A percentile compares a stretch with the other conserved stretches of the same genome.
These are phyloP conservation scores for Tetragnatha versicolor DNA, from an alignment of 1,140 invertebrate genomes.

Conservation along the genomic window DNA sequence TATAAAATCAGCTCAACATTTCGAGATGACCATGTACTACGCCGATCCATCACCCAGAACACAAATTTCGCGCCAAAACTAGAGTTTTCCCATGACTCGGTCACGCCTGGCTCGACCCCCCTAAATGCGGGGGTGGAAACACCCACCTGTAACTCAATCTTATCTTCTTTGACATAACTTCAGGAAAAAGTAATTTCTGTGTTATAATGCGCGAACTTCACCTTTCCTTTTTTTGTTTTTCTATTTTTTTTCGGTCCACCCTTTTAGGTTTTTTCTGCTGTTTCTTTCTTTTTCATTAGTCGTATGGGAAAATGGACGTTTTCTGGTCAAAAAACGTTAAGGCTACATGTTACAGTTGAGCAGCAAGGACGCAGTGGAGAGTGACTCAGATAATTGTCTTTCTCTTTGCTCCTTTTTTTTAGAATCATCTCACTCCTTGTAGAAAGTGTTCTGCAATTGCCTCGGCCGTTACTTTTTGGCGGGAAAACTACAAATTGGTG, in stretches of 20 bases:
- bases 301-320: background rate
- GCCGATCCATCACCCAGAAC: too few species aligned
- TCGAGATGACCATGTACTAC: too few species aligned
- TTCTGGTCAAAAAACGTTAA: conserved; percentile 16
- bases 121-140: background rate
- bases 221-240: conserved; percentile 12
- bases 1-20: too few species aligned
- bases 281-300: conserved; percentile 4
- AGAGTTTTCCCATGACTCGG: conserved; percentile 24
- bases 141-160: conserved; percentile 33
- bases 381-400: conserved; percentile 26
- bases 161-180: conserved; percentile 30
- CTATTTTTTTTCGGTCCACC: background rate
- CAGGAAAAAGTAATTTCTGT: conserved; percentile 48
- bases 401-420: background rate
- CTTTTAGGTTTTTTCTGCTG: background rate
- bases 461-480: conserved; percentile 18
- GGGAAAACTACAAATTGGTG: conserved; percentile 7
- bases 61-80: conserved; percentile 31
- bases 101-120: conserved; percentile 14
- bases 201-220: conserved; percentile 40
- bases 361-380: conserved; percentile 7
- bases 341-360: conserved; percentile 41
- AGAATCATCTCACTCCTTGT: background rate
- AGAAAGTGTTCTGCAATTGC: background rate